Conservation (phyloP, 2,888 invertebrate species). For the Arrhopalites spinosus region DNA sequence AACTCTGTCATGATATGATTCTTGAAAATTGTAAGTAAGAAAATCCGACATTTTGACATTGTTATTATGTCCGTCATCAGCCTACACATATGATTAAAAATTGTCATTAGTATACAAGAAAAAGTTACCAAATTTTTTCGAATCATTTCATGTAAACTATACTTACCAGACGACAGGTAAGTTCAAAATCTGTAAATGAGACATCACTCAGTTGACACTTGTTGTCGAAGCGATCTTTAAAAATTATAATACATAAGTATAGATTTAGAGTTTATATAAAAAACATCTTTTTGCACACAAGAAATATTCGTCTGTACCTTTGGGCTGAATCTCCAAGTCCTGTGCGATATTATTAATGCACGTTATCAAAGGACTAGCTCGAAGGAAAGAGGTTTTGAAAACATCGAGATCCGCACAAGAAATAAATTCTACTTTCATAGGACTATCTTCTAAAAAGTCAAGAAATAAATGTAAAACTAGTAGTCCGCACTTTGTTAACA, state of each 20-base stretch:
- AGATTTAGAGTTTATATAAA: too few species aligned
- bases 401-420: constrained; percentile 18
- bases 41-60: neutral
- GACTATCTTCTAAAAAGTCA: constrained; percentile 21
- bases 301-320: too few species aligned
- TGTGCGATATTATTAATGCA: neutral
- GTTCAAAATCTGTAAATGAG: constrained; percentile 9
- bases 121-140: too few species aligned
- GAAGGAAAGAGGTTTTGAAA: constrained; percentile 25
- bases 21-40: neutral
- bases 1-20: neutral
- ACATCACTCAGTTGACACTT: constrained; percentile 23
- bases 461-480: too few species aligned
- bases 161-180: constrained; percentile 20
- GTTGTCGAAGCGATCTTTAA: constrained; percentile 31
- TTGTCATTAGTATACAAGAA: too few species aligned
- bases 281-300: too few species aligned
- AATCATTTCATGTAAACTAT: too few species aligned
- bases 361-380: constrained; percentile 21
- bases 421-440: constrained; percentile 33
- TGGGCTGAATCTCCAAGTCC: constrained; percentile 29
- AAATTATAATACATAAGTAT: too few species aligned
- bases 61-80: constrained; percentile 10
- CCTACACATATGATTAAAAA: too few species aligned
- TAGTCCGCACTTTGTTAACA: neutral